phyloP scores from a whole-genome alignment of 1,140 invertebrate species.

The Elymnias hypermnestra region DNA sequence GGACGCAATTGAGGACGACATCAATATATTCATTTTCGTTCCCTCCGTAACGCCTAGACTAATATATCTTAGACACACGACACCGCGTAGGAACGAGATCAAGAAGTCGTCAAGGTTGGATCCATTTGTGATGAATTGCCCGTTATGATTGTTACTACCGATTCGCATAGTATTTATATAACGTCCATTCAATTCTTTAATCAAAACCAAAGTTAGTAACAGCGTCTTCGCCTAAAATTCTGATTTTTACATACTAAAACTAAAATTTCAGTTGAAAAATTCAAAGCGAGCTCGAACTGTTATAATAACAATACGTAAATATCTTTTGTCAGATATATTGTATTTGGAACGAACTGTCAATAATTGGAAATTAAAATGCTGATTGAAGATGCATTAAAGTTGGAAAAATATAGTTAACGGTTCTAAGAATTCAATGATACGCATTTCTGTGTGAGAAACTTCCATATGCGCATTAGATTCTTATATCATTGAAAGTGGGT shows the following conservation, averaged over 20 bases:
- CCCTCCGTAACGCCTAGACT: conserved; percentile 20
- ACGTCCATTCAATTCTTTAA: conserved; percentile 25
- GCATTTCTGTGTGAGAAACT: conserved; percentile 14
- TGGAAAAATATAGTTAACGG: conserved; percentile 25
- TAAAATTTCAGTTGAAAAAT: no score
- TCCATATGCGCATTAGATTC: conserved; percentile 10
- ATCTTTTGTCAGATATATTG: no score
- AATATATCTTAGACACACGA: conserved; percentile 51
- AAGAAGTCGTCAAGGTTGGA: conserved; percentile 68
- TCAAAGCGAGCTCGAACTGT: no score
- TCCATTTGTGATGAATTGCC: conserved; percentile 63
- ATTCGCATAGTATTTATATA: conserved; percentile 4
- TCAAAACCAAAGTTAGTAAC: no score
- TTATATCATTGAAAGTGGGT: conserved; percentile 19
- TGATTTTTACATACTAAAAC: no score
- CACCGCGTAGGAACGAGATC: conserved; percentile 62
- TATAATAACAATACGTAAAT: no score
- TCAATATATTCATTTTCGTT: conserved; percentile 19
- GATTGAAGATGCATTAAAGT: not conserved
- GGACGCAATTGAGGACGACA: conserved; percentile 14
- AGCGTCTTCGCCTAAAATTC: no score
- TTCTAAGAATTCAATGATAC: conserved; percentile 20
- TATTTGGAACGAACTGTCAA: no score
- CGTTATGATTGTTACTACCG: conserved; percentile 29
- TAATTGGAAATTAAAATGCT: no score